These are phyloP conservation scores for Hydropotes inermis DNA, from an alignment of 2,113 vertebrate genomes.

Conservation along the genomic window DNA sequence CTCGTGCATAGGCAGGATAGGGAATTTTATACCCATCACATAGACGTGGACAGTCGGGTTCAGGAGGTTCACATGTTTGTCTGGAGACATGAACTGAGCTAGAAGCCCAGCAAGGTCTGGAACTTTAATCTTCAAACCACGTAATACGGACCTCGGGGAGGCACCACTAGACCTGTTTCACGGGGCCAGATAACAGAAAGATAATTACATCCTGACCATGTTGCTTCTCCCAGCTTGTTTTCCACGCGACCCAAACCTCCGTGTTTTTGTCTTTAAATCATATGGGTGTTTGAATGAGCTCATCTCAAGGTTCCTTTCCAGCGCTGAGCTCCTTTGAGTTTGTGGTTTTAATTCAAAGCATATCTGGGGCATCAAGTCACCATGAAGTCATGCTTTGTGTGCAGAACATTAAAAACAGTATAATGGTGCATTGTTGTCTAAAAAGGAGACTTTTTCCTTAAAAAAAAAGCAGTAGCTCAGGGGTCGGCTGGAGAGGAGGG, in stretches of 20 bases:
- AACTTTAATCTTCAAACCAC: accelerated
- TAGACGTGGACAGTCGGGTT: not conserved
- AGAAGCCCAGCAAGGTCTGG: accelerated
- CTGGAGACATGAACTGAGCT: not conserved
- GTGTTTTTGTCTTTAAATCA: not conserved
- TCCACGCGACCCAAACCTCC: not conserved
- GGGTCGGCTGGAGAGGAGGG: not conserved
- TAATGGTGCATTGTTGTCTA: not conserved
- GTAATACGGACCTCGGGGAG: accelerated
- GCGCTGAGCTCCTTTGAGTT: not conserved
- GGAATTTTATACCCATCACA: not conserved
- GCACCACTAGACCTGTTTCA: accelerated
- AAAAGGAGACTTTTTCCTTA: not conserved
- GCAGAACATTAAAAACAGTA: not conserved
- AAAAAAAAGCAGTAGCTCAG: not conserved
- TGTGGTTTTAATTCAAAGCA: constrained; percentile 64
- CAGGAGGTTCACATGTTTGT: not conserved
- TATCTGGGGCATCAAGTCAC: constrained; percentile 23
- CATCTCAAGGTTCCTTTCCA: constrained; percentile 7
- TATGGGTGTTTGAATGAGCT: not conserved
- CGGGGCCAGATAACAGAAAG: accelerated
- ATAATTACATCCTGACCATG: accelerated
- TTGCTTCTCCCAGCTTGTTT: not conserved
- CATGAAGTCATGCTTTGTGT: constrained; percentile 12
- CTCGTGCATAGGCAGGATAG: accelerated